phyloP scores from a whole-genome alignment of 2,797 vertebrate genomes.

The Delichon dasypus region DNA sequence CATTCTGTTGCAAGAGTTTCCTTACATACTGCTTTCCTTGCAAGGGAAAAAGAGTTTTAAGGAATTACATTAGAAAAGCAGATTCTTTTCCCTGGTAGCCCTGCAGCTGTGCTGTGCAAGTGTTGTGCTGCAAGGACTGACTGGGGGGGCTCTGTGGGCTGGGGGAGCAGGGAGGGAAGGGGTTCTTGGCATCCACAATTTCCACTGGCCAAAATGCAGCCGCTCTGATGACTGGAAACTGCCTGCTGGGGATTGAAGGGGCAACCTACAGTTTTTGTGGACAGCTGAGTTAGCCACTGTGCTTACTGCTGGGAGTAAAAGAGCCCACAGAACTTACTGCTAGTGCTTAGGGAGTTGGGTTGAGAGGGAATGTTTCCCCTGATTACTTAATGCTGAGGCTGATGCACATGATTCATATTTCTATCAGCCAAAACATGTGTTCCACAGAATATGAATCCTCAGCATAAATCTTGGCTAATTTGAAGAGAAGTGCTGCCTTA shows the following conservation, averaged over 20 bases:
- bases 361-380: neutral
- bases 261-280: neutral
- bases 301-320: neutral
- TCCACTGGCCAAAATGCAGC: neutral
- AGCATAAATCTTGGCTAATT: slow-evolving; percentile 26
- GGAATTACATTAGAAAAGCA: neutral
- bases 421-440: slow-evolving; percentile 13
- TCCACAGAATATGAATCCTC: slow-evolving; percentile 26
- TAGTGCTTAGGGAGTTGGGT: neutral
- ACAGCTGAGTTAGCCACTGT: neutral
- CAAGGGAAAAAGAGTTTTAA: neutral
- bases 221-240: neutral
- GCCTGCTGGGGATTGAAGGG: neutral
- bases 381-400: neutral
- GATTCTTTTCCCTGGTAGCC: neutral
- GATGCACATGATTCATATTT: neutral
- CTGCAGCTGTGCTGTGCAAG: neutral
- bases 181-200: accelerated
- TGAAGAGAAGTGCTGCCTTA: neutral
- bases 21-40: neutral
- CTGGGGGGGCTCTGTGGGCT: accelerated
- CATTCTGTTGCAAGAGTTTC: neutral
- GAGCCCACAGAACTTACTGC: neutral
- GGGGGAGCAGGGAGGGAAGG: neutral
- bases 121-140: neutral